These are phyloP conservation scores for Tetragonisca angustula DNA, from an alignment of 2,888 invertebrate species.

Conservation along the genomic window DNA sequence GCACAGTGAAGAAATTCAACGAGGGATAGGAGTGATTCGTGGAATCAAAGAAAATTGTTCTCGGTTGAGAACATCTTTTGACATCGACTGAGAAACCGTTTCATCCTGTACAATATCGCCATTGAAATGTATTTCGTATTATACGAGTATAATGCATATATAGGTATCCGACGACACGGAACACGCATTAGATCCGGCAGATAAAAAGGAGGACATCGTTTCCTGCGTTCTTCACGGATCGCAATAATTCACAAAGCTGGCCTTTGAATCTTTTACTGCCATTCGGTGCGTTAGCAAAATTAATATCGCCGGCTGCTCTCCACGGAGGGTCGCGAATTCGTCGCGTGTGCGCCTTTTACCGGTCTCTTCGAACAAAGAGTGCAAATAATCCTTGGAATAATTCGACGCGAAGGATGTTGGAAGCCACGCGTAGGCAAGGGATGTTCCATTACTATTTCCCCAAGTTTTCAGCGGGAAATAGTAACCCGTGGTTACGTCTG, in stretches of 20 bases:
- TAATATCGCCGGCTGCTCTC: slow-evolving; percentile 21
- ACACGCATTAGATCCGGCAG: not conserved
- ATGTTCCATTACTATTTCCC: not conserved
- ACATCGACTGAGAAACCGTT: not conserved
- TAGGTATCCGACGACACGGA: not conserved
- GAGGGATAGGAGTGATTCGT: not conserved
- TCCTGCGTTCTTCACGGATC: not conserved
- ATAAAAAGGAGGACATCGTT: not conserved
- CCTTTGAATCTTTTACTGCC: not conserved
- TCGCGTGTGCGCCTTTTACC: not conserved
- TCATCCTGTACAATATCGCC: not conserved
- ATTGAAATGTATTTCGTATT: not conserved
- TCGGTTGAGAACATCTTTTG: slow-evolving; percentile 19
- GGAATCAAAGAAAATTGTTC: slow-evolving; percentile 40
- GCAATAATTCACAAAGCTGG: not conserved
- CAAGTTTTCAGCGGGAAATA: not conserved
- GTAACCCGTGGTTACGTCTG: not conserved
- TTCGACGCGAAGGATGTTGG: not conserved
- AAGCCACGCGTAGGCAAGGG: not conserved
- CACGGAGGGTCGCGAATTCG: too few species aligned
- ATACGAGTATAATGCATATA: not conserved
- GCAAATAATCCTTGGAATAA: not conserved
- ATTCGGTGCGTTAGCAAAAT: slow-evolving; percentile 36
- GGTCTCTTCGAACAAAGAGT: not conserved
- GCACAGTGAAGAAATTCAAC: not conserved